Evolutionary conservation across 53 echinoderm and acorn worm species (phyloP), one percentile per base, ranked within the genome.

Genomic region (Holothuria scabra): DNA sequence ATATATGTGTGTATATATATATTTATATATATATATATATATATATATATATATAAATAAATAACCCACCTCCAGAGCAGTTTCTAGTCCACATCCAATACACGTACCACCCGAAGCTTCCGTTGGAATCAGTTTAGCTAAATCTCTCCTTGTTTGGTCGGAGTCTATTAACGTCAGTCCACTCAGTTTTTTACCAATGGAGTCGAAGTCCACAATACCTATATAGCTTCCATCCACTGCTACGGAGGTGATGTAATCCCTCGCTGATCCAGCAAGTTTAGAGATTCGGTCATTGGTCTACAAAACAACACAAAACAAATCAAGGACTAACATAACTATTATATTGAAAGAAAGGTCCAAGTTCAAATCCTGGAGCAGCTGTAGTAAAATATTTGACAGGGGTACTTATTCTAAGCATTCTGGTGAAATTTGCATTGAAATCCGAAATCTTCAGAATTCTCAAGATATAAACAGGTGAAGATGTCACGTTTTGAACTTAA

Each of bases 171-270:
- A 46, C 2, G 76, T 76, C 29, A 76, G 30, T 3, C 56, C 76
- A 49, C 56, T 76, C 28, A 56, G 11, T 1, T 14, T 12, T 55
- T 76, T 26, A n/a, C 34, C 69, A 7, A 1, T 67, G 7, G 67
- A 67, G 23, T 74, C 48, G 48, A 74, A 74, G 21, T 46, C 25
- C 8, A 74, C 75, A 49, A 74, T 74, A 16, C 75, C 75, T 12
- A 74, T 38, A 30, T 38, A 74, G 46, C 75, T 74, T 44, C 75
- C 75, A 44, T 74, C 75, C 37, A 74, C 75, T 20, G 52, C 75
- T 18, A 74, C 9, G 2, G 75, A 74, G 10, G 75, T 46, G 46
- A 74, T 12, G 38, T 34, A 74, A 21, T 74, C 48, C 21, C 46
- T 74, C 2, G 75, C 75, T 8, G 75, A 44, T 8, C 25, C 25